A percentile compares a stretch with the other conserved stretches of the same genome.
Evolutionary conservation across 2,113 vertebrate species (phyloP).

Genomic region (human (Homo sapiens)): GRCh38 chr1:246075501-246076000

Average conservation of each 20-base stretch:
- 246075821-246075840: neutral
- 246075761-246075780: neutral
- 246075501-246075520: neutral
- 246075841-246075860: neutral
- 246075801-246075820: neutral
- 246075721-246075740: neutral
- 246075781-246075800: neutral
- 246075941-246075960: neutral
- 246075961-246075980: neutral
- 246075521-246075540: neutral
- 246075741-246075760: neutral
- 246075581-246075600: neutral
- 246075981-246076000: neutral
- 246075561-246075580: neutral
- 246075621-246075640: neutral
- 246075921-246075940: neutral
- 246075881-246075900: neutral
- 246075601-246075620: neutral
- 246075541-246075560: neutral
- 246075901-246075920: neutral
- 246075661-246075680: neutral
- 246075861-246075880: neutral
- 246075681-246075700: neutral
- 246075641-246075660: neutral
- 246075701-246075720: neutral